These are phyloP conservation scores for Syngnathus acus DNA, from an alignment of 2,797 vertebrate genomes.

Conservation along the genomic window DNA sequence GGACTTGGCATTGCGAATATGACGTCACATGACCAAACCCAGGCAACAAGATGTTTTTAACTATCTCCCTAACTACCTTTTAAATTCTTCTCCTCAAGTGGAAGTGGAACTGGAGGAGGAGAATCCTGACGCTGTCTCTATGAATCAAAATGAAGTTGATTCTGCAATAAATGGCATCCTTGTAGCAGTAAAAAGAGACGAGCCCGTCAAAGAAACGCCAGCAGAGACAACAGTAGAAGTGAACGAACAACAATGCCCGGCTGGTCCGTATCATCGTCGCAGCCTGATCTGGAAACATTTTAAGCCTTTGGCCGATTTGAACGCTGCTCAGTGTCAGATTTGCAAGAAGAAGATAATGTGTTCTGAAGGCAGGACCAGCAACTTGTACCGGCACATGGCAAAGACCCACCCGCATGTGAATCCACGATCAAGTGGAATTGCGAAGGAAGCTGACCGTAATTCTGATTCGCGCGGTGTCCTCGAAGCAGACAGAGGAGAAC, in stretches of 20 bases:
- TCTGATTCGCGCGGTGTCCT: not conserved
- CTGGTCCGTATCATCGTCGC: constrained; percentile 10
- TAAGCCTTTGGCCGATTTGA: constrained; percentile 45
- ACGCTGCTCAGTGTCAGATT: constrained; percentile 53
- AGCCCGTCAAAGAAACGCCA: not conserved
- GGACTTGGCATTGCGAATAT: too few species aligned
- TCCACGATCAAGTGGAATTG: constrained; percentile 20
- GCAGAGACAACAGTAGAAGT: not conserved
- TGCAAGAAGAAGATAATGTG: constrained; percentile 61
- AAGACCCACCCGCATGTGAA: constrained; percentile 57
- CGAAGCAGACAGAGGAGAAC: not conserved
- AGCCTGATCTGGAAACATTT: constrained; percentile 66
- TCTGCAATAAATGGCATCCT: constrained; percentile 6
- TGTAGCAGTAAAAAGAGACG: not conserved
- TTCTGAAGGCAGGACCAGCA: constrained; percentile 46
- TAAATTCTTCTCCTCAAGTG: constrained; percentile 33
- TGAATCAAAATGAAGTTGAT: constrained; percentile 33
- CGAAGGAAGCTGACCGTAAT: not conserved
- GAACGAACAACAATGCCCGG: not conserved
- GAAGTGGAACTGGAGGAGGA: constrained; percentile 52
- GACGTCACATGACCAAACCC: too few species aligned
- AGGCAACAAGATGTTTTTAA: too few species aligned
- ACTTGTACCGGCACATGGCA: constrained; percentile 63
- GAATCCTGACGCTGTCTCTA: constrained; percentile 26
- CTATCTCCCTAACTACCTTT: not conserved